These are phyloP conservation scores for Charaxes varanes DNA, from an alignment of 1,140 invertebrate species.

Conservation along the genomic window DNA sequence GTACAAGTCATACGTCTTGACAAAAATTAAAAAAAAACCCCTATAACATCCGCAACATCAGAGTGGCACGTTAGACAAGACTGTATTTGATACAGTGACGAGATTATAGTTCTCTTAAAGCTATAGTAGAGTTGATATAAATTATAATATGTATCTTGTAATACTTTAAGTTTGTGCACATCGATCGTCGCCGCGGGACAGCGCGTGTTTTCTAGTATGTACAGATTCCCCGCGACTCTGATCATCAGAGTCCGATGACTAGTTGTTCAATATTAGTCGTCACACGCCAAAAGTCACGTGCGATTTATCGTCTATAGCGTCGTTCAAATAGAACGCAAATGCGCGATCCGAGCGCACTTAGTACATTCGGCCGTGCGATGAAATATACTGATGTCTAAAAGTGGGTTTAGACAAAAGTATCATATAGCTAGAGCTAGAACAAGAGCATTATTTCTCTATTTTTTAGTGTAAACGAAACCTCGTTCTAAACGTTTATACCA, in stretches of 20 bases:
- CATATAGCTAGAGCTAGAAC: too few relatives aligned
- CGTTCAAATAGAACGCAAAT: too few relatives aligned
- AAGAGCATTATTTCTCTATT: too few relatives aligned
- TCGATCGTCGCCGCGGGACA: slow-evolving; percentile 15
- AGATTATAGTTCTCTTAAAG: slow-evolving; percentile 57
- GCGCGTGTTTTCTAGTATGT: slow-evolving; percentile 10
- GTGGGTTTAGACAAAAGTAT: too few relatives aligned
- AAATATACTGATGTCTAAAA: too few relatives aligned
- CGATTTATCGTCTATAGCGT: neutral
- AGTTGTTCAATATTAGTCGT: slow-evolving; percentile 6
- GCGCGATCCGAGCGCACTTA: too few relatives aligned
- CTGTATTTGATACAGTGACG: slow-evolving; percentile 65
- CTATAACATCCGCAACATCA: slow-evolving; percentile 19
- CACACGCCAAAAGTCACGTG: slow-evolving; percentile 3
- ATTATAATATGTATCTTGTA: slow-evolving; percentile 60
- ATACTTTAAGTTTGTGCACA: slow-evolving; percentile 60
- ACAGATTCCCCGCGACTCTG: slow-evolving; percentile 9
- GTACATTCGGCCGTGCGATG: too few relatives aligned
- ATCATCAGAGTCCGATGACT: too few relatives aligned
- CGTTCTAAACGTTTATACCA: too few relatives aligned
- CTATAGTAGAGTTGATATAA: slow-evolving; percentile 63
- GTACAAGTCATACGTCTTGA: neutral
- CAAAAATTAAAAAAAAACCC: slow-evolving; percentile 11
- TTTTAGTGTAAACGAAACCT: too few relatives aligned
- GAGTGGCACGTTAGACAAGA: slow-evolving; percentile 54